phyloP scores from a whole-genome alignment of 1,140 invertebrate genomes.

The Zaprionus ornatus region DNA sequence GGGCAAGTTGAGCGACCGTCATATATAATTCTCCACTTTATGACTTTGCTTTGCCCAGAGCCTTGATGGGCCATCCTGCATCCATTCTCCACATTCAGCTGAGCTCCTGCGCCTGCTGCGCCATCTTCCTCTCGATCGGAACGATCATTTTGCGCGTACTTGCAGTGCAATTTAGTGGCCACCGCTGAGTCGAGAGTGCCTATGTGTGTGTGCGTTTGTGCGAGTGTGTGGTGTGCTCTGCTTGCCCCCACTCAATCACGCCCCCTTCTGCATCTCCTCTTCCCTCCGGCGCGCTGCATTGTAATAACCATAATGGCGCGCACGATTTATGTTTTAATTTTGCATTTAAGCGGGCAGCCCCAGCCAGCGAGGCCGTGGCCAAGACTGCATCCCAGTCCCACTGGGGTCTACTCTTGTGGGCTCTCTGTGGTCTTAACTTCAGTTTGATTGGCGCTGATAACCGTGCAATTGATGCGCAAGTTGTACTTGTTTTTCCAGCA shows the following conservation, averaged over 20 bases:
- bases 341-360: constrained; percentile 65
- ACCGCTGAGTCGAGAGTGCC: background rate
- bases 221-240: constrained; percentile 10
- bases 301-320: constrained; percentile 83
- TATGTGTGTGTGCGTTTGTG: background rate
- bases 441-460: constrained; percentile 78
- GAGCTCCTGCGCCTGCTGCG: constrained; percentile 12
- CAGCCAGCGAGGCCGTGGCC: background rate
- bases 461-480: constrained; percentile 69
- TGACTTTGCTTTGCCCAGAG: constrained; percentile 51
- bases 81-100: background rate
- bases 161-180: constrained; percentile 64
- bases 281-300: constrained; percentile 56
- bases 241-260: constrained; percentile 68
- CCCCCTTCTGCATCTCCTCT: constrained; percentile 12
- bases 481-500: constrained; percentile 21
- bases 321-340: constrained; percentile 84
- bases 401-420: background rate
- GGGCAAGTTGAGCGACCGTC: constrained; percentile 16
- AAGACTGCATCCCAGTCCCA: background rate
- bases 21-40: constrained; percentile 72
- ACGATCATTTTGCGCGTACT: constrained; percentile 74
- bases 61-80: constrained; percentile 24
- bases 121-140: constrained; percentile 71
- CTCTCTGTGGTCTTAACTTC: constrained; percentile 59